Evolutionary conservation across 2,113 vertebrate species (phyloP).

Genomic region (Neofelis nebulosa): DNA sequence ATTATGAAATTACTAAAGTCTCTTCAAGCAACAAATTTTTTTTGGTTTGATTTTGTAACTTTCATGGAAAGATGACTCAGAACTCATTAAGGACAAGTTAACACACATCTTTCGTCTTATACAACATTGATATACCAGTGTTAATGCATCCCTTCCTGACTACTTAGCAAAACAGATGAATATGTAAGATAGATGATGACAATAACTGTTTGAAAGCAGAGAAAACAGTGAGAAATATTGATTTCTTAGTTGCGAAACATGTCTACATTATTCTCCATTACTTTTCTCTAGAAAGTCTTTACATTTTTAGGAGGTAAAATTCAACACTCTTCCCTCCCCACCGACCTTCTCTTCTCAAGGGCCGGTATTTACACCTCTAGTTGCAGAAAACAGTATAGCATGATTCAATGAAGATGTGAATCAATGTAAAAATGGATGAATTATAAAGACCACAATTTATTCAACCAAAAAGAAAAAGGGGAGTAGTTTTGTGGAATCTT

Average conservation of each 20-base stretch:
- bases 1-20: constrained; percentile 41
- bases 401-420: background rate
- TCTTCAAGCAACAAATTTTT: background rate
- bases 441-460: background rate
- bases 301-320: background rate
- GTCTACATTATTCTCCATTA: background rate
- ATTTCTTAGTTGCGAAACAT: background rate
- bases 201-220: background rate
- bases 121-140: background rate
- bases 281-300: background rate
- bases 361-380: background rate
- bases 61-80: constrained; percentile 9
- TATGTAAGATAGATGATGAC: background rate
- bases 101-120: background rate
- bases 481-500: background rate
- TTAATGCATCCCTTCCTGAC: background rate
- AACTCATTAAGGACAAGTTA: background rate
- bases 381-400: background rate
- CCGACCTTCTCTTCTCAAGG: background rate
- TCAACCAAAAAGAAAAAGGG: background rate
- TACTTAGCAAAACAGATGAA: background rate
- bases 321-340: background rate
- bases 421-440: background rate
- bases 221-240: background rate
- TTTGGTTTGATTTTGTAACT: constrained; percentile 37